phyloP scores from a whole-genome alignment of 2,888 invertebrate genomes.

The Elmis aenea region DNA sequence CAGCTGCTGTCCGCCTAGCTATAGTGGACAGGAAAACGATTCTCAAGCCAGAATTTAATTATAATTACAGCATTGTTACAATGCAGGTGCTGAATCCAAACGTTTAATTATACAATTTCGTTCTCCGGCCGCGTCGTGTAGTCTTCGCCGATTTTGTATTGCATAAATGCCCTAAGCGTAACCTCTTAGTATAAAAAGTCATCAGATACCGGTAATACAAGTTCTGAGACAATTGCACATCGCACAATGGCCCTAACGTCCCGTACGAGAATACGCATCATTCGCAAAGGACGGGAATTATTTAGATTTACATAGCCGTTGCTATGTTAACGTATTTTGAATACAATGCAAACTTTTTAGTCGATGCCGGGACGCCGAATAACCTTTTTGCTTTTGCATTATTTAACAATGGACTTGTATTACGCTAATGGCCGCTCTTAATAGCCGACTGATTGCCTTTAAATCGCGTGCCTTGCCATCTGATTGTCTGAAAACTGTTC shows the following conservation, averaged over 20 bases:
- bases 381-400: conserved; percentile 18
- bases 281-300: conserved; percentile 20
- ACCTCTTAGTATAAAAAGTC: conserved; percentile 22
- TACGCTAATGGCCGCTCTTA: conserved; percentile 22
- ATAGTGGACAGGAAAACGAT: conserved; percentile 15
- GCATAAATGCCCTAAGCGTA: no score
- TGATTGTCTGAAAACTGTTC: conserved; percentile 17
- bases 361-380: conserved; percentile 7
- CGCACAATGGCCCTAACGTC: conserved; percentile 24
- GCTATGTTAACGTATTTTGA: conserved; percentile 27
- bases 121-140: no score
- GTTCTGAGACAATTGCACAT: conserved; percentile 24
- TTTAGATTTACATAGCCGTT: conserved; percentile 24
- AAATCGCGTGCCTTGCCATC: conserved; percentile 23
- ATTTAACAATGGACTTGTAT: conserved; percentile 22
- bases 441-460: conserved; percentile 21
- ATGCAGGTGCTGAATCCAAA: conserved; percentile 21
- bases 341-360: conserved; percentile 26
- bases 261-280: conserved; percentile 25
- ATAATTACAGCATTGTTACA: conserved; percentile 22
- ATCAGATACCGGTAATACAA: conserved; percentile 25
- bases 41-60: conserved; percentile 23
- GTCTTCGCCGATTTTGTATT: conserved; percentile 12
- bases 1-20: conserved; percentile 12
- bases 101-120: no score